Evolutionary conservation across 2,888 invertebrate genomes (phyloP), one percentile per base, ranked within the genome.

Genomic region (Cataglyphis albicans): DNA sequence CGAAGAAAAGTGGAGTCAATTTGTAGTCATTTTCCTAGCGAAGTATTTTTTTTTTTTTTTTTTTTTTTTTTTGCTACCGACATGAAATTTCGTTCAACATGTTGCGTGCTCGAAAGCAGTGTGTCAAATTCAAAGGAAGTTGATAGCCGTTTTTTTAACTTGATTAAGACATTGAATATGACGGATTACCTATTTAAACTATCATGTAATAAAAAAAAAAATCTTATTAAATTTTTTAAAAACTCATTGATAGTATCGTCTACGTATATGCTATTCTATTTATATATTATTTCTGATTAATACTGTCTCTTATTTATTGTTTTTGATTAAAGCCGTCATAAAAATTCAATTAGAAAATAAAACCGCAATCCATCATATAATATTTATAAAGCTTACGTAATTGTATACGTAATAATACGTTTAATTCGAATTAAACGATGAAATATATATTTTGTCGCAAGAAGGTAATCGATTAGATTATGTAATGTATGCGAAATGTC

Each of bases 1-100:
- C 29, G 38, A 78, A 29, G 41, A 78, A 78, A 68, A 78, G 38
- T 25, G 35, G 32, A n/a, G 52, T 76, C 67, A 52, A 67, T 52
- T 76, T 67, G 38, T 48, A 48, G 48, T 7, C 3, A n/a, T 25
- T 61, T 35, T 18, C 65, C 18, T 9, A 15, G 15, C 63, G 29
- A 12, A n/a, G 12, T 63, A 35, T 48, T 7, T 25, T 41, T 18
- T 35, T 44, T 21, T 48, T 5, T 32, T 38, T 21, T 48, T 5
- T 32, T 38, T 32, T 38, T 32, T 32, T 32, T 32, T 32, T 32
- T 29, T 38, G 10, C 44, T 48, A 6, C 48, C 21, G 41, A 18
- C 25, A 57, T 25, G 32, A 32, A n/a, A 44, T 48, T 21, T 64
- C 21, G 21, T 75, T 65, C 48, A 65, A 4, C 65, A 6, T 35